Evolutionary conservation across 2,113 vertebrate species (phyloP).

Genomic region (Ammodytes dubius): DNA sequence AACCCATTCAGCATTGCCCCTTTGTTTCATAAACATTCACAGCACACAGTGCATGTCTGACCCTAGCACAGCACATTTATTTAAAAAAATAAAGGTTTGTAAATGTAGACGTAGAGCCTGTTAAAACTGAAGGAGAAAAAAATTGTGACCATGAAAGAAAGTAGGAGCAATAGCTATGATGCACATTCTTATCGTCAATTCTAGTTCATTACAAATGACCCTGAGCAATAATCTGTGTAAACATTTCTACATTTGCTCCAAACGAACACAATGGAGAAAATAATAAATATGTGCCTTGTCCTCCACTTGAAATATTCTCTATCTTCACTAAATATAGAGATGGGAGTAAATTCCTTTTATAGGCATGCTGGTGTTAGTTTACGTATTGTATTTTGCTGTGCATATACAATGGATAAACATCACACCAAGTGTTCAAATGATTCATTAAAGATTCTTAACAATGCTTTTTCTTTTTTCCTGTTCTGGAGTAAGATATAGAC

Average conservation of each 20-base stretch:
- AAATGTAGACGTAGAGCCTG: not conserved
- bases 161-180: conserved; percentile 38
- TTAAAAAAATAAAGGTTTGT: not conserved
- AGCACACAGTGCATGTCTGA: not conserved
- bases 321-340: conserved; percentile 31
- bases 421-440: conserved; percentile 37
- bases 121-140: not conserved
- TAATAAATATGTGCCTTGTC: conserved; percentile 28
- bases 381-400: conserved; percentile 54
- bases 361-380: conserved; percentile 78
- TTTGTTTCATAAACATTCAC: conserved; percentile 27
- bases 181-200: conserved; percentile 76
- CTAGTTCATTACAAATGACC: conserved; percentile 77
- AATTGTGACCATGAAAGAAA: not conserved
- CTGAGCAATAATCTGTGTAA: conserved; percentile 83
- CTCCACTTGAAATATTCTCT: conserved; percentile 26
- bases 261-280: conserved; percentile 47
- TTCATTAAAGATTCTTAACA: conserved; percentile 35
- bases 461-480: conserved; percentile 34
- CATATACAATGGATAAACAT: conserved; percentile 53
- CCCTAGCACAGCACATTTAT: conserved; percentile 26
- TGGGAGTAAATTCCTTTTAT: conserved; percentile 28
- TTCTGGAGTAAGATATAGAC: conserved; percentile 24
- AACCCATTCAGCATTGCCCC: conserved; percentile 4
- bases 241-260: conserved; percentile 77